Evolutionary conservation across 2,113 vertebrate genomes (phyloP).

Genomic region (Oryzias woworae): DNA sequence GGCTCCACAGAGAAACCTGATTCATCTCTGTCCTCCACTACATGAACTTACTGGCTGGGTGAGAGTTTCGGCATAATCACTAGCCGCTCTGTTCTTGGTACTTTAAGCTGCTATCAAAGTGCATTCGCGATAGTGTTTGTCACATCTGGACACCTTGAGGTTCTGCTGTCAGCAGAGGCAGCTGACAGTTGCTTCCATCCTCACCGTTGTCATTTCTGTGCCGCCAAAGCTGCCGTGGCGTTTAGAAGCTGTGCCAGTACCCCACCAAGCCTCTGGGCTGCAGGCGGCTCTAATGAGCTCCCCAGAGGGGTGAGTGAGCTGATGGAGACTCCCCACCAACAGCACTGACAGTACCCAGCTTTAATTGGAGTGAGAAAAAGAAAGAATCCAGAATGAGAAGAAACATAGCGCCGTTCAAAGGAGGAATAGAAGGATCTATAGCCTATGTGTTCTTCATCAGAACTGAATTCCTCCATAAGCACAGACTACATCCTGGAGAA

Average conservation of each 20-base stretch:
- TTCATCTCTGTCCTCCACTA: too few relatives aligned
- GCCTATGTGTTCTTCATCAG: conserved; percentile 14
- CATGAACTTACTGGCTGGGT: too few relatives aligned
- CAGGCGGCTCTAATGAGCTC: conserved; percentile 69
- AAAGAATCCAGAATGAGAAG: conserved; percentile 32
- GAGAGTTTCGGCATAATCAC: too few relatives aligned
- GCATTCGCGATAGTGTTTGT: background rate
- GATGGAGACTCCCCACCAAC: conserved; percentile 51
- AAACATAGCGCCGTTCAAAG: conserved; percentile 45
- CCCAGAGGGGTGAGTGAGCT: conserved; percentile 62
- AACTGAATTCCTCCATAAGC: conserved; percentile 17
- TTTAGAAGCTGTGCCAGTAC: conserved; percentile 59
- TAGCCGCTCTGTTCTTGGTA: too few relatives aligned
- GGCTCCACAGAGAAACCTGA: too few relatives aligned
- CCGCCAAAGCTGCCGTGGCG: conserved; percentile 15
- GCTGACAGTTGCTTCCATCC: conserved; percentile 13
- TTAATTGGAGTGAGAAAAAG: conserved; percentile 59
- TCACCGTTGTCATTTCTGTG: background rate
- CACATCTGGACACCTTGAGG: conserved; percentile 25
- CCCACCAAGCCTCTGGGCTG: conserved; percentile 42
- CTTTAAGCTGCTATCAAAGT: too few relatives aligned
- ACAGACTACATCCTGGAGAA: too few relatives aligned
- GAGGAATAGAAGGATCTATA: background rate
- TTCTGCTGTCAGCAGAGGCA: conserved; percentile 27
- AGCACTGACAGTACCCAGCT: conserved; percentile 22